phyloP scores from a whole-genome alignment of 2,113 vertebrate genomes.

The Catharus fuscescens region DNA sequence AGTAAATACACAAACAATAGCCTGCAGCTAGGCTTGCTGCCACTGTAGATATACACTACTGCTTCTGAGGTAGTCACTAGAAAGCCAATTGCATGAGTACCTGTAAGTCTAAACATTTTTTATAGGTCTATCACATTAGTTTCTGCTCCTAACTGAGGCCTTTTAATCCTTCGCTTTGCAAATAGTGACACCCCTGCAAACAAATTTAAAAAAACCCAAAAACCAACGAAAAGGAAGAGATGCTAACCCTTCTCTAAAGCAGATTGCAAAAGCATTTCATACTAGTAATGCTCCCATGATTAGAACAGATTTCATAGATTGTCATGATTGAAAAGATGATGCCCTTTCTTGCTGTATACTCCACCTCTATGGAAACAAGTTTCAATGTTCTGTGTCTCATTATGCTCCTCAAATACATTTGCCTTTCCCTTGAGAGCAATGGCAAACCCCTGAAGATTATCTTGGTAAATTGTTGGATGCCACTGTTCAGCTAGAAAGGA shows the following conservation, averaged over 20 bases:
- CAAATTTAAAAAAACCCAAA: background rate
- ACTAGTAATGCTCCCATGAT: background rate
- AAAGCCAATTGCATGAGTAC: background rate
- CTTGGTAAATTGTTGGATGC: background rate
- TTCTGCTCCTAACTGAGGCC: background rate
- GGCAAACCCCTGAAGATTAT: background rate
- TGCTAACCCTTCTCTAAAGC: background rate
- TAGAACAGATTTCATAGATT: background rate
- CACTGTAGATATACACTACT: rapidly evolving
- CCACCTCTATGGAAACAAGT: background rate
- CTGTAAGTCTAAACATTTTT: background rate
- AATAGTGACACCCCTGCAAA: background rate
- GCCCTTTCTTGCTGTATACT: background rate
- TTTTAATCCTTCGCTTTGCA: background rate
- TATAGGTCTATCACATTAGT: background rate
- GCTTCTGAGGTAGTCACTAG: background rate
- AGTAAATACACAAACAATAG: background rate
- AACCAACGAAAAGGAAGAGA: background rate
- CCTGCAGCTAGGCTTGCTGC: background rate
- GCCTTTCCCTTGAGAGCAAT: background rate
- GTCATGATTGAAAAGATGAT: background rate
- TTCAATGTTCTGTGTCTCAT: background rate
- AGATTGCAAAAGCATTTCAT: background rate
- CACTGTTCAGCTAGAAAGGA: background rate
- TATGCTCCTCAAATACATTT: background rate